Evolutionary conservation across 2,113 vertebrate genomes (phyloP).

Genomic region (Ctenomys sociabilis): DNA sequence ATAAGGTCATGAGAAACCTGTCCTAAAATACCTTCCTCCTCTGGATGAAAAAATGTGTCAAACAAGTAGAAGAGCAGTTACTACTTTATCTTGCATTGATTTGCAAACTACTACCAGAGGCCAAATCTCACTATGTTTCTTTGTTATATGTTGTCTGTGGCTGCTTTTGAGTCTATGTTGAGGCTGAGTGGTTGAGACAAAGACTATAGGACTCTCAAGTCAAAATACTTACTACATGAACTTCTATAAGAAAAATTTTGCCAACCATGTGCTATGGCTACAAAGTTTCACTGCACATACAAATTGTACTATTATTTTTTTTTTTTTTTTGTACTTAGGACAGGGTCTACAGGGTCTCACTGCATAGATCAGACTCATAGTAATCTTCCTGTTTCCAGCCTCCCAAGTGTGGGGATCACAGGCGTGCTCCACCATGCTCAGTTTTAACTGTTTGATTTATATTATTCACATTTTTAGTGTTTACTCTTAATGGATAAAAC

Average conservation of each 20-base stretch:
- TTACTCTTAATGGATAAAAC: neutral
- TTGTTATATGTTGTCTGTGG: neutral
- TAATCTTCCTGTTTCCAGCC: too few species aligned
- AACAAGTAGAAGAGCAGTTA: neutral
- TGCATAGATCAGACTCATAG: too few species aligned
- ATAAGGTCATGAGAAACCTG: neutral
- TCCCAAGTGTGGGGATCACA: too few species aligned
- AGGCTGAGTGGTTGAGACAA: neutral
- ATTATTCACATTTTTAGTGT: neutral
- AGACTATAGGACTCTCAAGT: neutral
- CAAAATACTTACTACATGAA: neutral
- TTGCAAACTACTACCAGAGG: neutral
- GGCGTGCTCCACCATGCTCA: too few species aligned
- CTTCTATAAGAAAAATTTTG: neutral
- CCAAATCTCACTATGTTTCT: neutral
- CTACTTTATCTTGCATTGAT: neutral
- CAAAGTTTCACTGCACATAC: neutral
- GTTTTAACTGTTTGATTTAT: slow-evolving; percentile 28
- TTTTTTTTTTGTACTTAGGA: too few species aligned
- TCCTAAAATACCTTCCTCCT: neutral
- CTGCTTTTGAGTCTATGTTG: neutral
- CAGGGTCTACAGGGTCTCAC: too few species aligned
- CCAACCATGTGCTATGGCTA: neutral
- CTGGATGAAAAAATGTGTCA: neutral
- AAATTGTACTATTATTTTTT: neutral